Evolutionary conservation across 2,797 vertebrate species (phyloP).

Genomic region (Aplochiton taeniatus): DNA sequence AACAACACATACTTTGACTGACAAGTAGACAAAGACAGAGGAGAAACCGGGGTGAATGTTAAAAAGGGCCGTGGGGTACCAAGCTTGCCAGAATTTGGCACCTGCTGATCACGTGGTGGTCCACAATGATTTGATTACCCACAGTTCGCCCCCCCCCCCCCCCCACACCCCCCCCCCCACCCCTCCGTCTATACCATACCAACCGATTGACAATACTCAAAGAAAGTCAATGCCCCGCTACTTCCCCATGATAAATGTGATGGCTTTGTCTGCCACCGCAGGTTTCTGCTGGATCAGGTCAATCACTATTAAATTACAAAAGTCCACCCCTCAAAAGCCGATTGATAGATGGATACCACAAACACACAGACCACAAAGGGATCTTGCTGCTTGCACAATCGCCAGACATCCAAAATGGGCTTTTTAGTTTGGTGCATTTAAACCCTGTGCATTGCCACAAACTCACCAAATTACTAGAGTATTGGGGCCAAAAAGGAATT

Average conservation of each 20-base stretch:
- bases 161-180: background rate
- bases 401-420: background rate
- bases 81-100: slow-evolving; percentile 36
- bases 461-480: background rate
- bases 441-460: background rate
- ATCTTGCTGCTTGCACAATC: slow-evolving; percentile 10
- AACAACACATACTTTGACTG: slow-evolving; percentile 7
- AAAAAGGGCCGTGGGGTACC: slow-evolving; percentile 10
- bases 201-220: slow-evolving; percentile 37
- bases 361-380: slow-evolving; percentile 32
- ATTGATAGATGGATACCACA: slow-evolving; percentile 81
- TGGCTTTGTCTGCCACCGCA: slow-evolving; percentile 84
- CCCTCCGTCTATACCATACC: slow-evolving; percentile 27
- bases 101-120: slow-evolving; percentile 53
- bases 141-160: slow-evolving; percentile 5
- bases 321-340: slow-evolving; percentile 83
- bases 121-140: slow-evolving; percentile 40
- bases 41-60: slow-evolving; percentile 4
- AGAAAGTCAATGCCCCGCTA: slow-evolving; percentile 61
- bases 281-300: slow-evolving; percentile 83
- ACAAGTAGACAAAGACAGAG: slow-evolving; percentile 25
- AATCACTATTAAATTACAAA: slow-evolving; percentile 89
- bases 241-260: slow-evolving; percentile 84
- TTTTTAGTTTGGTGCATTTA: slow-evolving; percentile 5
- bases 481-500: background rate